Evolutionary conservation across 2,888 invertebrate species (phyloP).

Genomic region (Serrognathus titanus): DNA sequence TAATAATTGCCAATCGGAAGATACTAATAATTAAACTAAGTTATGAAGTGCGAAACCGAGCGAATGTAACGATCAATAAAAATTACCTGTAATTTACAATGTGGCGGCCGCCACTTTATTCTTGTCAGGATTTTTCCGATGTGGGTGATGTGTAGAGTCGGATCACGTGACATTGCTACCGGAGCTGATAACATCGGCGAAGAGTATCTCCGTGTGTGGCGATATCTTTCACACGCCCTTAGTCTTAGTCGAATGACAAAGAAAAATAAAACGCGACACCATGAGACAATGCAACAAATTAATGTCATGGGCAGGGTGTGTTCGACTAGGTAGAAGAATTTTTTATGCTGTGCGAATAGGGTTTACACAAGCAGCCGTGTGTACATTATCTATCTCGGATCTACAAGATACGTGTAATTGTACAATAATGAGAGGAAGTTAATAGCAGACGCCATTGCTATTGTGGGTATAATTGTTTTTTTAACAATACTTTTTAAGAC

Average conservation of each 20-base stretch:
- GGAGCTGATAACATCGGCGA: conserved; percentile 30
- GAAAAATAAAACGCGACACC: no score
- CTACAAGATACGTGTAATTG: conserved; percentile 1
- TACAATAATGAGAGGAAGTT: background rate
- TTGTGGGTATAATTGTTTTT: background rate
- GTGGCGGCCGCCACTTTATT: no score
- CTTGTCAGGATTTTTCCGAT: background rate
- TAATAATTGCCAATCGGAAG: no score
- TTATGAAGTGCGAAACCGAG: no score
- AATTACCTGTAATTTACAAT: no score
- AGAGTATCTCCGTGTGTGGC: conserved; percentile 31
- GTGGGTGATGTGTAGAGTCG: conserved; percentile 27
- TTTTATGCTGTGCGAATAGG: no score
- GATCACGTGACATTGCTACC: conserved; percentile 32
- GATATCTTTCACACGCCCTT: conserved; percentile 24
- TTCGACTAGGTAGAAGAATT: no score
- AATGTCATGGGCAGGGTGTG: no score
- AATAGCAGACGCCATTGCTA: background rate
- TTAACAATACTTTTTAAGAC: background rate
- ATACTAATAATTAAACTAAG: no score
- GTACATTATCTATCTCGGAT: background rate
- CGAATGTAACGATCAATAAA: no score
- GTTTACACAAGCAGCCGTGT: background rate
- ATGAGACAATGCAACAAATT: no score
- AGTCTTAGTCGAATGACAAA: no score